A percentile compares a stretch with the other conserved stretches of the same genome.
phyloP scores from a whole-genome alignment of 1,140 invertebrate species.

The Drosophila willistoni region DNA sequence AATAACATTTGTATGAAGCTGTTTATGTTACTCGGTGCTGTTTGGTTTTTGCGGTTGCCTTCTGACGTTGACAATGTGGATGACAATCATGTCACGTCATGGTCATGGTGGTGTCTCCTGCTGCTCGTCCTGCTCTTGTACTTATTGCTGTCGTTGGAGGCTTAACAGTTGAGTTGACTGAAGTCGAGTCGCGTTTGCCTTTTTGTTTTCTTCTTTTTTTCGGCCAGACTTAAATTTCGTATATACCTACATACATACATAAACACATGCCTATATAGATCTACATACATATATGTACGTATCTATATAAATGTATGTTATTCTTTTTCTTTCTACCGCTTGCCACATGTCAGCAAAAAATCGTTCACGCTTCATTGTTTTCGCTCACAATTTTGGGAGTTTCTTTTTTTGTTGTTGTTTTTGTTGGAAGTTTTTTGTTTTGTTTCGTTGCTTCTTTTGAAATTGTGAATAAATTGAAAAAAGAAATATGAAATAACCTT shows the following conservation, averaged over 20 bases:
- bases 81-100: conserved; percentile 76
- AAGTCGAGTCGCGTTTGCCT: conserved; percentile 64
- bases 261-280: background rate
- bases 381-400: conserved; percentile 52
- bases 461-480: conserved; percentile 38
- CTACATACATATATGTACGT: background rate
- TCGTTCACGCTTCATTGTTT: conserved; percentile 80
- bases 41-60: conserved; percentile 28
- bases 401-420: conserved; percentile 68
- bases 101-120: conserved; percentile 21
- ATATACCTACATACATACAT: background rate
- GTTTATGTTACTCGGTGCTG: conserved; percentile 61
- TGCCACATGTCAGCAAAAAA: conserved; percentile 75
- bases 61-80: conserved; percentile 71
- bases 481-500: conserved; percentile 49
- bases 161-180: conserved; percentile 56
- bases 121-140: conserved; percentile 34
- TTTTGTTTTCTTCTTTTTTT: conserved; percentile 69
- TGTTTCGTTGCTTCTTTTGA: conserved; percentile 58
- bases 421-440: conserved; percentile 54
- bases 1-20: conserved; percentile 80
- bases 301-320: conserved; percentile 54
- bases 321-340: conserved; percentile 40
- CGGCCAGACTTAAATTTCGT: conserved; percentile 10
- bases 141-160: conserved; percentile 48